These are phyloP conservation scores for Nanorana parkeri DNA, from an alignment of 2,113 vertebrate genomes.

Conservation along the genomic window DNA sequence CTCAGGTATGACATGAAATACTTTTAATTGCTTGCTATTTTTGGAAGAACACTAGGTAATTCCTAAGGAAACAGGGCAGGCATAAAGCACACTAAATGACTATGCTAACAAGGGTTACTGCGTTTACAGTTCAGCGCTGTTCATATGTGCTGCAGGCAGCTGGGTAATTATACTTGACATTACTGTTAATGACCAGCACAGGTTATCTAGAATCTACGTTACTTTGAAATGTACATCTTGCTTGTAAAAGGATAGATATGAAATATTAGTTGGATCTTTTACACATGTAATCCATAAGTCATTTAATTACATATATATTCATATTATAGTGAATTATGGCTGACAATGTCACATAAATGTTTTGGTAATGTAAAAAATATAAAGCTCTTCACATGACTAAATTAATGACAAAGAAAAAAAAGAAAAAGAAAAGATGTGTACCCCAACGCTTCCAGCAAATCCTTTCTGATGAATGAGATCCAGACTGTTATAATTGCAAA, in stretches of 20 bases:
- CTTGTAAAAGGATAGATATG: slow-evolving; percentile 29
- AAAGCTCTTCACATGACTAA: no score
- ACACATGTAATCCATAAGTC: slow-evolving; percentile 43
- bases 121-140: slow-evolving; percentile 62
- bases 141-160: slow-evolving; percentile 63
- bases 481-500: slow-evolving; percentile 50
- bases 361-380: slow-evolving; percentile 16
- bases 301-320: slow-evolving; percentile 28
- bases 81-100: slow-evolving; percentile 74
- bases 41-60: slow-evolving; percentile 70
- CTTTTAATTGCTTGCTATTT: slow-evolving; percentile 67
- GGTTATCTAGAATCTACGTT: slow-evolving; percentile 57
- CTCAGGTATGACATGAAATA: slow-evolving; percentile 16
- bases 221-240: slow-evolving; percentile 57
- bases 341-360: slow-evolving; percentile 35
- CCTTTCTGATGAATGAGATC: slow-evolving; percentile 54
- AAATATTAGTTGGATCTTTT: slow-evolving; percentile 39
- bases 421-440: slow-evolving; percentile 40
- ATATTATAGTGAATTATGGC: slow-evolving; percentile 39
- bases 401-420: not conserved
- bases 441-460: slow-evolving; percentile 51
- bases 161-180: slow-evolving; percentile 68
- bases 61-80: slow-evolving; percentile 66
- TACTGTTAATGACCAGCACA: slow-evolving; percentile 65
- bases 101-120: slow-evolving; percentile 63